phyloP scores from a whole-genome alignment of 2,797 vertebrate genomes.

The Steatocranus sp. region DNA sequence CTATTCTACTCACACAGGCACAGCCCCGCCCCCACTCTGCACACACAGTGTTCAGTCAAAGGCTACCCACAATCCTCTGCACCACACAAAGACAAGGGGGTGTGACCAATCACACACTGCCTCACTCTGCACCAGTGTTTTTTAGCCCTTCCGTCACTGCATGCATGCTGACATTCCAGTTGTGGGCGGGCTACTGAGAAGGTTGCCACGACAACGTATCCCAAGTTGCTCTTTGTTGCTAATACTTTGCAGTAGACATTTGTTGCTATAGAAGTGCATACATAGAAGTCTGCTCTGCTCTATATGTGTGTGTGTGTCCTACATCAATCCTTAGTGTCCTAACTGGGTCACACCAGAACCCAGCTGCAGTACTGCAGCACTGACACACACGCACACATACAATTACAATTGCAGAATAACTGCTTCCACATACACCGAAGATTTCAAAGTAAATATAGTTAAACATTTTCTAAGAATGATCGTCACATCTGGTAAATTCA shows the following conservation, averaged over 20 bases:
- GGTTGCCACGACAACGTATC: slow-evolving; percentile 88
- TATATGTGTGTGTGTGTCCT: background rate
- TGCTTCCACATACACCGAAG: background rate
- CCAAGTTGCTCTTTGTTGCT: slow-evolving; percentile 70
- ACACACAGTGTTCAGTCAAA: slow-evolving; percentile 83
- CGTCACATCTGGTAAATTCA: background rate
- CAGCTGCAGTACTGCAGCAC: background rate
- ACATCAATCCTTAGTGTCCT: background rate
- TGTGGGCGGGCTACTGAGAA: slow-evolving; percentile 79
- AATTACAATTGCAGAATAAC: background rate
- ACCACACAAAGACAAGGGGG: slow-evolving; percentile 94
- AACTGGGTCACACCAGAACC: background rate
- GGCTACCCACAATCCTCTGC: slow-evolving; percentile 88
- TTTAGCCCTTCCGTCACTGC: slow-evolving; percentile 68
- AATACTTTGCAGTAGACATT: background rate
- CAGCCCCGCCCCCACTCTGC: slow-evolving; percentile 2
- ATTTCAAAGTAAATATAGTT: background rate
- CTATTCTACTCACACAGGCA: background rate
- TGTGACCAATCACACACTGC: slow-evolving; percentile 92
- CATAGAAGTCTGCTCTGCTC: background rate
- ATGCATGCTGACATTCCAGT: slow-evolving; percentile 81
- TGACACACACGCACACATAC: background rate
- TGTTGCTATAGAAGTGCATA: background rate
- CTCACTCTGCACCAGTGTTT: slow-evolving; percentile 73
- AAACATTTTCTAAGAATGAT: background rate